Evolutionary conservation across 2,113 vertebrate genomes (phyloP).

Genomic region (Mixornis gularis): DNA sequence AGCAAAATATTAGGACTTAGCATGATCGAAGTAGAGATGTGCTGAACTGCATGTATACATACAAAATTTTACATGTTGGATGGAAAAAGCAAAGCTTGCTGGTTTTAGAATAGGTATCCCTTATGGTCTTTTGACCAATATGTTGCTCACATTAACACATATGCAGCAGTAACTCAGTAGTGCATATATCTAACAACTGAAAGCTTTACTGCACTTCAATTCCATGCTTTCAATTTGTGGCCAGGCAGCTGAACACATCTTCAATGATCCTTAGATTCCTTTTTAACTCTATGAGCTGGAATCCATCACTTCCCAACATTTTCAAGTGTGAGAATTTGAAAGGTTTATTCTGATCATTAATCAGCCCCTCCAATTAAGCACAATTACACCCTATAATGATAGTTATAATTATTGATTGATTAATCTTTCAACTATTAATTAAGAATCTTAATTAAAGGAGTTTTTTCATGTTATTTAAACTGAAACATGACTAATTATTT

Average conservation of each 20-base stretch:
- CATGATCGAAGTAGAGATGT: background rate
- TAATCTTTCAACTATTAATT: conserved; percentile 78
- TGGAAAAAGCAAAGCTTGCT: background rate
- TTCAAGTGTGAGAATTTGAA: conserved; percentile 63
- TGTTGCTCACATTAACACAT: background rate
- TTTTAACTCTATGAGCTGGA: conserved; percentile 40
- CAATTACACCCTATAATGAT: conserved; percentile 76
- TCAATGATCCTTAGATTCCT: conserved; percentile 19
- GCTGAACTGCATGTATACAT: background rate
- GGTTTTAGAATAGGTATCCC: background rate
- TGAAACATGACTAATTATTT: conserved; percentile 74
- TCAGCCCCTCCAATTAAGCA: conserved; percentile 74
- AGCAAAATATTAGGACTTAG: background rate
- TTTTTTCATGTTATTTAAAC: conserved; percentile 71
- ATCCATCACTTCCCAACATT: conserved; percentile 66
- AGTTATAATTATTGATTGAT: conserved; percentile 80
- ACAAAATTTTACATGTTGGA: background rate
- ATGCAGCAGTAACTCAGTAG: background rate
- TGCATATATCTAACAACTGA: background rate
- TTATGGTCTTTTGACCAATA: background rate
- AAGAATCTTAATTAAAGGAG: conserved; percentile 72
- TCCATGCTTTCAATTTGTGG: background rate
- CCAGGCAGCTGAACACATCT: conserved; percentile 2
- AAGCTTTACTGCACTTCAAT: conserved; percentile 7
- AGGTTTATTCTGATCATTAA: conserved; percentile 74